phyloP scores from a whole-genome alignment of 2,888 invertebrate genomes.

The Zeuzera pyrina region DNA sequence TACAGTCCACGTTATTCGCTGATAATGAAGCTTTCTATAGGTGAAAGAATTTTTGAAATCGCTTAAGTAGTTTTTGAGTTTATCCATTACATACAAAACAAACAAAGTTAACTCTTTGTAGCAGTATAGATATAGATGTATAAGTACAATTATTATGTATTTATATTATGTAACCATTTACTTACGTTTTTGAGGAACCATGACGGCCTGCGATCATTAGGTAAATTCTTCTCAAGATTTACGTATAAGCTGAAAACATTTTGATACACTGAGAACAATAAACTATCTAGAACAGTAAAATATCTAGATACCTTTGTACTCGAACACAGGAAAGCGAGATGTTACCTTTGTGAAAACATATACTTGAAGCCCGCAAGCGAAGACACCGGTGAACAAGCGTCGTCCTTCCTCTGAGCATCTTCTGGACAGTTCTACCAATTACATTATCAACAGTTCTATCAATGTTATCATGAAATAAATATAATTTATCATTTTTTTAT shows the following conservation, averaged over 20 bases:
- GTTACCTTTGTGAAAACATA: slow-evolving; percentile 54
- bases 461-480: slow-evolving; percentile 2
- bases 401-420: slow-evolving; percentile 25
- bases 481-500: too few relatives aligned
- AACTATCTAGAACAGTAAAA: too few relatives aligned
- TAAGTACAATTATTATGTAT: too few relatives aligned
- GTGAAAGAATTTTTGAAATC: too few relatives aligned
- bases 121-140: background rate
- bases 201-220: slow-evolving; percentile 34
- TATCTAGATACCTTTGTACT: too few relatives aligned
- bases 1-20: too few relatives aligned
- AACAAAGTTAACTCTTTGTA: too few relatives aligned
- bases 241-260: slow-evolving; percentile 40
- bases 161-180: too few relatives aligned
- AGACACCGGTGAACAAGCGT: slow-evolving; percentile 39
- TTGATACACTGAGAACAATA: background rate
- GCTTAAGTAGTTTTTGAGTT: too few relatives aligned
- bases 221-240: slow-evolving; percentile 33
- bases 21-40: too few relatives aligned
- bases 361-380: slow-evolving; percentile 38
- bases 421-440: slow-evolving; percentile 45
- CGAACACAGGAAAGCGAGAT: too few relatives aligned
- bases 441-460: background rate
- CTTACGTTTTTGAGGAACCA: slow-evolving; percentile 55
- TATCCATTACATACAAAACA: too few relatives aligned